Conservation (phyloP, 2,888 invertebrate genomes). For the Caenorhabditis japonica region DNA sequence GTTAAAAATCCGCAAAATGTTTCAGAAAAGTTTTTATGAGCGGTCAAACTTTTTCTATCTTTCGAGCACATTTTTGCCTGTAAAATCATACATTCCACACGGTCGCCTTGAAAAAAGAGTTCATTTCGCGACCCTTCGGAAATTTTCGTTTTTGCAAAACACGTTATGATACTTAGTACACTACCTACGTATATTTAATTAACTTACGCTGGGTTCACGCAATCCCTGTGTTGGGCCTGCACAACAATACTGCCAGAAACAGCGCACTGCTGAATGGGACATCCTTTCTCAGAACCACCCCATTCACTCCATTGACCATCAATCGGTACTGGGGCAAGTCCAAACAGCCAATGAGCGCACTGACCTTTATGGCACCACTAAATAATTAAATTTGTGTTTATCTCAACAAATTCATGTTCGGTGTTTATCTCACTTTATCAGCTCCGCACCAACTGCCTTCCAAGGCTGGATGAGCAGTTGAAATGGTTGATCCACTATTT, state of each 20-base stretch:
- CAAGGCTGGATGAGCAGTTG: constrained; percentile 77
- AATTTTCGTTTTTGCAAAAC: no score
- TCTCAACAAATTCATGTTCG: constrained; percentile 4
- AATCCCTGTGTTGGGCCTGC: constrained; percentile 72
- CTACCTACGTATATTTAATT: no score
- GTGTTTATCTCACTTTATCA: constrained; percentile 57
- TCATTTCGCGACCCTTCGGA: no score
- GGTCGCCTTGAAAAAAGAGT: no score
- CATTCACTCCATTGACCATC: constrained; percentile 76
- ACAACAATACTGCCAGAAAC: constrained; percentile 71
- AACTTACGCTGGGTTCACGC: constrained; percentile 76
- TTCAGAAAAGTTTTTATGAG: no score
- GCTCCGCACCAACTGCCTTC: constrained; percentile 77
- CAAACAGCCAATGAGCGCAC: constrained; percentile 69
- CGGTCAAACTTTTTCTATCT: no score
- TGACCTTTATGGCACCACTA: constrained; percentile 76
- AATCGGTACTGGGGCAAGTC: constrained; percentile 55
- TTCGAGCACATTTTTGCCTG: no score
- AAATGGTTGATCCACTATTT: constrained; percentile 77
- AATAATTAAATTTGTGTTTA: constrained; percentile 9
- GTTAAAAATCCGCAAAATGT: no score
- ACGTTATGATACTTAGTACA: no score
- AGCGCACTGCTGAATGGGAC: constrained; percentile 75
- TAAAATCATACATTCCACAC: no score
- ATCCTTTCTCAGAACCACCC: constrained; percentile 67